phyloP scores from a whole-genome alignment of 2,113 vertebrate genomes.

The Talpa occidentalis region DNA sequence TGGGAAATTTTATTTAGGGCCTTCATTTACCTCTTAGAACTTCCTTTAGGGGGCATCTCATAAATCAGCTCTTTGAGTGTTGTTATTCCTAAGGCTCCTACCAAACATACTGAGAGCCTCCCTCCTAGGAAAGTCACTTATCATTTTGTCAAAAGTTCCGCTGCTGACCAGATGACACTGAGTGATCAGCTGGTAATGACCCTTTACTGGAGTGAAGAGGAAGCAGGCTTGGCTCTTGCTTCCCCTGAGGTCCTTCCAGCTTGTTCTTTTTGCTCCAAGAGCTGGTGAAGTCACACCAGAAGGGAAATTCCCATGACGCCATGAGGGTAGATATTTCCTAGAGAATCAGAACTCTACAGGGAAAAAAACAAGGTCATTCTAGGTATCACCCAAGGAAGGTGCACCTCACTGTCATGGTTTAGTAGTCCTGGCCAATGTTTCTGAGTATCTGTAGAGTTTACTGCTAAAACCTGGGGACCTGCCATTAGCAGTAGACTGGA shows the following conservation, averaged over 20 bases:
- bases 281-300: background rate
- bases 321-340: background rate
- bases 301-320: background rate
- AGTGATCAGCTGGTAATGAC: background rate
- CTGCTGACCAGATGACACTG: background rate
- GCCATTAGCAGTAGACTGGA: background rate
- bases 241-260: background rate
- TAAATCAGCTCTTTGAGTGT: background rate
- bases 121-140: background rate
- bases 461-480: background rate
- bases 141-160: background rate
- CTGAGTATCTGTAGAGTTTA: background rate
- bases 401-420: background rate
- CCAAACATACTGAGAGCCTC: background rate
- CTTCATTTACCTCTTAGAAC: background rate
- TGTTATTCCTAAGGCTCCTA: background rate
- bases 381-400: background rate
- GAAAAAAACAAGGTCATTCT: background rate
- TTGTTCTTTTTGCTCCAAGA: background rate
- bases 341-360: background rate
- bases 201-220: background rate
- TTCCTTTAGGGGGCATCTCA: background rate
- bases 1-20: background rate
- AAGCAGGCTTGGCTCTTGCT: background rate
- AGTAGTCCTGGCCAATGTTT: background rate